Evolutionary conservation across 2,113 vertebrate species (phyloP), one percentile per base, ranked within the genome.

Genomic region (Ameiurus melas): DNA sequence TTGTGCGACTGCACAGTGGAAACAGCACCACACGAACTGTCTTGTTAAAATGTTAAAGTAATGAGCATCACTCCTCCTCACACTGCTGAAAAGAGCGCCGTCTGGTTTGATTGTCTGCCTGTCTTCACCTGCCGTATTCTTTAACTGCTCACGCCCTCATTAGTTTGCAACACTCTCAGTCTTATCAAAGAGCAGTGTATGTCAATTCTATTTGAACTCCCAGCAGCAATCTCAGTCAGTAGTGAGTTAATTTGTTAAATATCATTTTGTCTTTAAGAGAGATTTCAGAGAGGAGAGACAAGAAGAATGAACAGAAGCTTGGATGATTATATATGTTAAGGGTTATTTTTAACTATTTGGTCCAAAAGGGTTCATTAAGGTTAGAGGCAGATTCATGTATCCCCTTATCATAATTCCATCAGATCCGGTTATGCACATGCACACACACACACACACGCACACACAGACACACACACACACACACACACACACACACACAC

Each of bases 21-120:
- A 84, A 4, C 17, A 55, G 51, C 27, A 9, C n/a, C 27, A 55
- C 77, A 55, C 13, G 12, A 7, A 51, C 75, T 51, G 75, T 51
- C 43, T 78, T n/a, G 43, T 80, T 55, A 55, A 80, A 79, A 79
- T 79, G 77, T 79, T 79, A 4, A 64, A 60, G 53, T 53, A 85
- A 81, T 71, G 60, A 53, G 20, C 79, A 33, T 86, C 75, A 5
- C 43, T 62, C 51, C 82, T 57, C 20, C 58, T 87, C 68, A 3
- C 9, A 53, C 68, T 77, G 75, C 86, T 85, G 82, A 85, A 85
- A 85, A 77, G 77, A 86, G 57, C 85, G 70, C 77, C 77, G 86
- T 89, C 90, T 89, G 70, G 43, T 81, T 75, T 84, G 84, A 91
- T 89, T 89, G 90, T 80, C 85, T 82, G 83, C 87, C 66, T 51